Base-by-base conservation (phyloP, 2,797 vertebrate species). In the Coregonus suidteri region DNA sequence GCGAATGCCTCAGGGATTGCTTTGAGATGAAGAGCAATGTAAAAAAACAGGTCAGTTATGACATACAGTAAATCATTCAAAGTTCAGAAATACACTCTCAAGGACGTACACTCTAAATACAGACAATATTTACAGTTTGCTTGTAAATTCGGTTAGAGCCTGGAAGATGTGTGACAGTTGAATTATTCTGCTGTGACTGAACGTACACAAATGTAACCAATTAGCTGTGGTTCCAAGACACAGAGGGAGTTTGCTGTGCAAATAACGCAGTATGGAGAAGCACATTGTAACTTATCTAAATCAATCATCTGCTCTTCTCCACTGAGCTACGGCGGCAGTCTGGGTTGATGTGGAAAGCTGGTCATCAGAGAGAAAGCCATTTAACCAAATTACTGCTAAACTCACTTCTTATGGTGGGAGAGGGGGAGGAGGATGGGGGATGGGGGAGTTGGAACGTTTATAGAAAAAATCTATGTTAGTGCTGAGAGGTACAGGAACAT, bases 141-240 rank as follows among this genome's bases (percentile, higher is more conserved):
- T 25, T 76, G 53, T 20, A 35, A 56, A 30, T 16, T 5, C 7
- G 0, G 67, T 76, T n/a, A 11, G 52, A 69, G 52, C 7, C 7
- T 2, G 41, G 7, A 47, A 47, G 14, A 52, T 9, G 25, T 41
- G 65, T 2, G 16, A 7, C 15, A 3, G 25, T 54, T 75, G 20
- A 53, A 69, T 75, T 16, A 68, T 75, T 68, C 35, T 41, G 35
- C 67, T 69, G 67, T 7, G 15, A 37, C 67, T 20, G 16, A 70
- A 34, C 31, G 0, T 5, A 70, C 7, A 47, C 34, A 47, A 70
- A 70, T 37, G 16, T 18, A n/a, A 25, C 25, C 25, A 25, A 25
- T 25, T 25, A 1, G 25, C 25, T 25, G 25, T 25, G 25, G 25
- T 25, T 41, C 2, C 6, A 20, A 41, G 67, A 37, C 31, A 35